Conservation (phyloP, 2,113 vertebrate species). For the Lophochroa leadbeateri region DNA sequence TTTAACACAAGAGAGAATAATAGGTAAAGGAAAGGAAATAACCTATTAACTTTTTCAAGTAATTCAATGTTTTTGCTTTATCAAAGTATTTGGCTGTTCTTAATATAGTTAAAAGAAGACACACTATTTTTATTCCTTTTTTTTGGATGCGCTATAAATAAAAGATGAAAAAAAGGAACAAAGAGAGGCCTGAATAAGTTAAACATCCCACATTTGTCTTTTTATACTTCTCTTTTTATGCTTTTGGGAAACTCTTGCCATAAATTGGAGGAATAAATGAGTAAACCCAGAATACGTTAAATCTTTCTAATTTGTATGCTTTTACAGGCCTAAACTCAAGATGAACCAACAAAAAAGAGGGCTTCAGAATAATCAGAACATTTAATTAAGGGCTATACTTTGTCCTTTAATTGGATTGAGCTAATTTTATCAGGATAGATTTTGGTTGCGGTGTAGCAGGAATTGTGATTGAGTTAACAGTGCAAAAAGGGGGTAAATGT, state of each 20-base stretch:
- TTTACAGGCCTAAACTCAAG: constrained; percentile 27
- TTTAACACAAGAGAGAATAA: neutral
- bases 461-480: constrained; percentile 1
- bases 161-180: neutral
- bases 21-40: neutral
- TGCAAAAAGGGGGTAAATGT: neutral
- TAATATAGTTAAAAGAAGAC: neutral
- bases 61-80: neutral
- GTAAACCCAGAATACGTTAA: neutral
- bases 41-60: neutral
- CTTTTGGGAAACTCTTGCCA: neutral
- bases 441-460: neutral
- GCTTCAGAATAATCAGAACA: constrained; percentile 39
- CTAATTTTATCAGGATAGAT: constrained; percentile 66
- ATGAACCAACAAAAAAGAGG: neutral
- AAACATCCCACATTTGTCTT: constrained; percentile 40
- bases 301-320: constrained; percentile 16
- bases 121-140: neutral
- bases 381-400: constrained; percentile 58
- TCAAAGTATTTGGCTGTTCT: neutral
- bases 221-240: neutral
- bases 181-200: constrained; percentile 19
- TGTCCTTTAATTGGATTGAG: constrained; percentile 51
- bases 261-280: neutral
- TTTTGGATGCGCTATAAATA: neutral